phyloP scores from a whole-genome alignment of 2,113 vertebrate species.

The Talpa occidentalis region DNA sequence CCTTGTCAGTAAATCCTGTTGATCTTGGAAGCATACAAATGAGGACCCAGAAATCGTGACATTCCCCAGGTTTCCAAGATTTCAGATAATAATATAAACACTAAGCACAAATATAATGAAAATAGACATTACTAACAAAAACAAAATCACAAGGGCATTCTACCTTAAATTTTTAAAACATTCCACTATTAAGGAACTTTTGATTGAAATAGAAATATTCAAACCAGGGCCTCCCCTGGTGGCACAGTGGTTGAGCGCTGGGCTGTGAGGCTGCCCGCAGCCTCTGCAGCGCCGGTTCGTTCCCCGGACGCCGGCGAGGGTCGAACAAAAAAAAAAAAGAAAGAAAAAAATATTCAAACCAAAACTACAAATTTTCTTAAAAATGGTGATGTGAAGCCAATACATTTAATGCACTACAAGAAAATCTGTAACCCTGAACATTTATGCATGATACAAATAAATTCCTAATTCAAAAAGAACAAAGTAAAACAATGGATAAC shows the following conservation, averaged over 20 bases:
- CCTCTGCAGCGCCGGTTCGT: no score
- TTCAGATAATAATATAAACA: constrained; percentile 5
- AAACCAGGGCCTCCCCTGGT: no score
- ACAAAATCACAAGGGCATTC: neutral
- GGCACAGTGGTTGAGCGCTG: no score
- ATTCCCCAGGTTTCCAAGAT: no score
- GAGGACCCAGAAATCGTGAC: no score
- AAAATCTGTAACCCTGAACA: neutral
- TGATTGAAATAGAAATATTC: no score
- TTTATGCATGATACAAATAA: constrained; percentile 4
- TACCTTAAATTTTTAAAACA: neutral
- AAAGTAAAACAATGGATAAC: neutral
- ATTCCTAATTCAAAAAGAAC: neutral
- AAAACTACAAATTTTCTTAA: constrained; percentile 23
- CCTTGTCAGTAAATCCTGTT: no score
- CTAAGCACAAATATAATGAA: constrained; percentile 7
- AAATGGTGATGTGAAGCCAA: neutral
- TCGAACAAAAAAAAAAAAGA: no score
- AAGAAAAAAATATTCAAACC: no score
- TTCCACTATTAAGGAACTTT: neutral
- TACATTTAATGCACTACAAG: neutral
- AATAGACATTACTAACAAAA: neutral
- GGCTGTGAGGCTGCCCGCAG: no score
- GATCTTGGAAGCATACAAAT: no score
- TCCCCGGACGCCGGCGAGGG: no score